Base-by-base conservation (phyloP, 2,797 vertebrate genomes). In the Chloroceryle inda region DNA sequence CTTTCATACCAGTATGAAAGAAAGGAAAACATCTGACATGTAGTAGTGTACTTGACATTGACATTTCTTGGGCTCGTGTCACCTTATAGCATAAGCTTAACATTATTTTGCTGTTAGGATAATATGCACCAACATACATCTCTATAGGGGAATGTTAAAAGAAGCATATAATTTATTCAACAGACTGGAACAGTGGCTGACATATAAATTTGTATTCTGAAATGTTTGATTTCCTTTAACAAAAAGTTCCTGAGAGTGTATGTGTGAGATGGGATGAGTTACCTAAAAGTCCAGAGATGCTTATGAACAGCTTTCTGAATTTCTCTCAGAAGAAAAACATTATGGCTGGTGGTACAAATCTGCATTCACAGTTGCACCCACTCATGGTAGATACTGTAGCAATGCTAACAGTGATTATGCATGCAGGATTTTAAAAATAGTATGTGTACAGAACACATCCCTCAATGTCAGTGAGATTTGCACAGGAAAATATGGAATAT, bases 231-330 rank as follows among this genome's bases (percentile, higher is more conserved):
- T 90, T 92, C 86, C 80, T 86, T 93, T 47, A 72, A 77, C 45
- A 92, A 88, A 93, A 92, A 62, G 55, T 90, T 90, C 72, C 66
- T 52, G 58, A 73, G 47, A 92, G 12, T 10, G 10, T 73, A 56
- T 37, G 55, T 42, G 55, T 81, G 85, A 89, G 84, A 87, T 67
- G 56, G 71, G 74, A 93, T 93, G 91, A 93, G 93, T 82, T 79
- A 82, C 74, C 71, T 79, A 42, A 56, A 93, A 95, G 88, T 96
- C 86, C 86, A 91, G 72, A 89, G 83, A 67, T 93, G 22, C 21
- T 90, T 89, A 90, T 59, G 83, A 95, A 63, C 35, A 91, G 80
- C 67, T 49, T 89, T 92, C 85, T 79, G 80, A 85, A 88, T 79
- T 73, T 95, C 74, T 87, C 63, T 91, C 88, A 49, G 40, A 75